Evolutionary conservation across 2,113 vertebrate species (phyloP).

Genomic region (Meleagris gallopavo): DNA sequence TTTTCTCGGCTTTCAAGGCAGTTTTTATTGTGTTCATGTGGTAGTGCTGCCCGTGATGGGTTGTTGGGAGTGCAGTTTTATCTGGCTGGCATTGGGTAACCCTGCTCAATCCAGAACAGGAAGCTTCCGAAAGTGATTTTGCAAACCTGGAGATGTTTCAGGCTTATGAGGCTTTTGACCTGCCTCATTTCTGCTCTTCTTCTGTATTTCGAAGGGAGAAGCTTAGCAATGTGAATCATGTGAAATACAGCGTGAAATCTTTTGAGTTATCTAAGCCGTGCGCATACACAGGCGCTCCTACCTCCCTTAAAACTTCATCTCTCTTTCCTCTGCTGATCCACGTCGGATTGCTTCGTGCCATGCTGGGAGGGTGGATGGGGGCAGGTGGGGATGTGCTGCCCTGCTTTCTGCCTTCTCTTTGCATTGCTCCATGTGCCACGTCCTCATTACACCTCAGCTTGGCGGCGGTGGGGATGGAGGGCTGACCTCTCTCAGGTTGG

Average conservation of each 20-base stretch:
- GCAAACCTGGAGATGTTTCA: slow-evolving; percentile 3
- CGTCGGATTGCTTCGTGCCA: rapidly evolving
- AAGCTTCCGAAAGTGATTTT: neutral
- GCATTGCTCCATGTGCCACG: rapidly evolving
- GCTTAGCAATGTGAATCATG: slow-evolving; percentile 16
- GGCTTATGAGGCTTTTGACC: slow-evolving; percentile 42
- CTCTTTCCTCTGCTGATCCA: rapidly evolving
- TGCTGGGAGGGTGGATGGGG: neutral
- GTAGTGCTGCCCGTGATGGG: rapidly evolving
- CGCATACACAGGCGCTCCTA: neutral
- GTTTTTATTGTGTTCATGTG: neutral
- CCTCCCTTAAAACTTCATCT: neutral
- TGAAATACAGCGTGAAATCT: slow-evolving; percentile 26
- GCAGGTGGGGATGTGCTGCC: neutral
- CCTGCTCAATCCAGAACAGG: neutral
- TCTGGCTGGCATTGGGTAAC: neutral
- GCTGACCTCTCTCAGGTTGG: neutral
- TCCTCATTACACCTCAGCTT: neutral
- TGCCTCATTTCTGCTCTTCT: neutral
- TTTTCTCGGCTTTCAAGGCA: rapidly evolving
- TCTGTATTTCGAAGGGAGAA: neutral
- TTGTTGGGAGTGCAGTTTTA: neutral
- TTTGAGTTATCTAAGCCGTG: slow-evolving; percentile 10
- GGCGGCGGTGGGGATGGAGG: neutral
- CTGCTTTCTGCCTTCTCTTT: neutral